Conservation (phyloP, 2,113 vertebrate genomes). For the Passer montanus region DNA sequence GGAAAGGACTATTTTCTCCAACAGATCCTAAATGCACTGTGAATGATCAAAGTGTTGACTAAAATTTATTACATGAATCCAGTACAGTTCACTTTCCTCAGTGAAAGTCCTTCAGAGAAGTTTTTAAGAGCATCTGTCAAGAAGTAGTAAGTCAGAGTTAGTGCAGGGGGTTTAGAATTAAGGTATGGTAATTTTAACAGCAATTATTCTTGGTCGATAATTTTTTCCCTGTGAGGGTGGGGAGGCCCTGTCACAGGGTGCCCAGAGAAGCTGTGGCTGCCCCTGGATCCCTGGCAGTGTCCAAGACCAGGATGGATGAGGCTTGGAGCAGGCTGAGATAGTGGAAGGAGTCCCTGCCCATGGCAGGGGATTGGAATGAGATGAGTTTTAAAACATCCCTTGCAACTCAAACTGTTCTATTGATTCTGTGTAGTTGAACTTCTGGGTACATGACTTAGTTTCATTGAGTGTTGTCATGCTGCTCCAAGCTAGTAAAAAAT, state of each 20-base stretch:
- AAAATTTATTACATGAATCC: background rate
- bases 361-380: background rate
- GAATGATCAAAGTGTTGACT: background rate
- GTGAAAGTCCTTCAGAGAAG: background rate
- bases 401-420: background rate
- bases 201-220: background rate
- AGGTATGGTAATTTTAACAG: background rate
- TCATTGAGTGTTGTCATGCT: background rate
- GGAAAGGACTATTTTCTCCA: background rate
- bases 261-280: background rate
- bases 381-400: background rate
- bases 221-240: fast-evolving
- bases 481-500: background rate
- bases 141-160: background rate
- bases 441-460: background rate
- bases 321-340: background rate
- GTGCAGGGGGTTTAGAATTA: background rate
- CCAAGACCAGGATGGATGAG: fast-evolving
- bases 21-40: background rate
- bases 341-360: background rate
- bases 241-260: fast-evolving
- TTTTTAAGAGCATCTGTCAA: background rate
- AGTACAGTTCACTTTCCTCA: background rate
- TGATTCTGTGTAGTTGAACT: background rate
- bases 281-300: background rate